Base-by-base conservation (phyloP, 2,113 vertebrate species). In the Pluvialis apricaria region DNA sequence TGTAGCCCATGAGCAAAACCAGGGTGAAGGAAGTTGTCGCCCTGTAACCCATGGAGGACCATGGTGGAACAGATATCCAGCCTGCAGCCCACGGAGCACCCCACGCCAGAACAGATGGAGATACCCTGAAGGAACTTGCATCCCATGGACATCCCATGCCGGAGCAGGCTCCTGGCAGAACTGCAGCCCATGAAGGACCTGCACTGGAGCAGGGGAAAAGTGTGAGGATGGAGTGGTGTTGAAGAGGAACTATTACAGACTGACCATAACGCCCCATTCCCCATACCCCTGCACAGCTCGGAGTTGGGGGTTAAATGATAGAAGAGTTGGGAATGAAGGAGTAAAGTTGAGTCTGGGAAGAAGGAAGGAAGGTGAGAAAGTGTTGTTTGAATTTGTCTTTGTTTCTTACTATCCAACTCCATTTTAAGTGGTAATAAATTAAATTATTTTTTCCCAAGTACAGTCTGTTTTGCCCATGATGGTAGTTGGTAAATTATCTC, bases 21-120 rank as follows among this genome's bases (percentile, higher is more conserved):
- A 66, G 10, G 5, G 8, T 36, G 19, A 77, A 71, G 21, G 9
- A 54, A 42, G 0, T 2, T 60, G 17, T 47, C 24, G 0, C 10
- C 5, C 22, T 18, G 3, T 22, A 78, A n/a, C 24, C 47, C 22
- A 15, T 5, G 29, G 31, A 60, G 13, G 29, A 22, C 25, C 9
- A 19, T 6, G 9, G 5, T 18, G 29, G 44, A 72, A 10, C 7
- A 58, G 19, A 16, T 42, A 16, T 11, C 15, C 12, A 32, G 58
- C 22, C 44, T 80, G 11, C 19, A 88, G 57, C 38, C 16, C n/a
- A 44, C 26, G 9, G 6, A 38, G 9, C 15, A 51, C 6, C 25
- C 4, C 10, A 24, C 0, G 0, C 14, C 8, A 34, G 21, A 64
- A 8, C 12, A 65, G 20, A 18, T 25, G 22, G 47, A 21, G 44